Base-by-base conservation (phyloP, 2,888 invertebrate species). In the Athrips mouffetella region DNA sequence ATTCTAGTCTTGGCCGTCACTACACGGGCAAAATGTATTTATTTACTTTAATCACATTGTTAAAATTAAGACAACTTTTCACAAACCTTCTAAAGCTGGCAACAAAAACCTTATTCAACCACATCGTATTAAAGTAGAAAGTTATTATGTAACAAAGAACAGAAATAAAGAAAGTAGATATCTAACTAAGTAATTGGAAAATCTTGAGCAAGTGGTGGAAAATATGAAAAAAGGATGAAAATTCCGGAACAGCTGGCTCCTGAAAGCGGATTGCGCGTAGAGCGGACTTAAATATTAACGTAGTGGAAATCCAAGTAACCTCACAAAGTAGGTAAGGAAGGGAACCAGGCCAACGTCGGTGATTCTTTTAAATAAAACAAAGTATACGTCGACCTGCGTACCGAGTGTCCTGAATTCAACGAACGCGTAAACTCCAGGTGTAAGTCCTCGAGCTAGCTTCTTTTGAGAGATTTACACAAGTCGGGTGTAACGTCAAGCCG, bases 281-380 rank as follows among this genome's bases (percentile, higher is more conserved):
- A 71, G 65, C 54, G 59, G 67, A 71, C 73, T 80, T 70, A 76
- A 80, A 76, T 81, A 80, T 80, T 79, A 73, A 67, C 52, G 60
- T 54, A 57, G 57, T 35, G 58, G 58, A 68, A 74, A 69, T 76
- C 69, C 60, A 63, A 50, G 70, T 63, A 66, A 73, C 73, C 67
- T 60, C 69, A 66, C 70, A 67, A 65, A 67, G 65, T 65, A 62
- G 57, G 61, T 55, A 53, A 37, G 18, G 37, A 8, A 18, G 42
- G 33, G 20, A 35, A 30, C 18, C 39, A 21, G 13, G 40, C 27
- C 37, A 39, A 18, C 41, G 15, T 52, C 63, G 45, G 61, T 63
- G 55, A 66, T 67, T 55, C 67, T 69, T 65, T 64, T 65, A 54
- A 35, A 42, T 42, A 48, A 47, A 40, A 37, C 20, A 47, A 27